phyloP scores from a whole-genome alignment of 2,888 invertebrate species.

The Lamproptera curius region DNA sequence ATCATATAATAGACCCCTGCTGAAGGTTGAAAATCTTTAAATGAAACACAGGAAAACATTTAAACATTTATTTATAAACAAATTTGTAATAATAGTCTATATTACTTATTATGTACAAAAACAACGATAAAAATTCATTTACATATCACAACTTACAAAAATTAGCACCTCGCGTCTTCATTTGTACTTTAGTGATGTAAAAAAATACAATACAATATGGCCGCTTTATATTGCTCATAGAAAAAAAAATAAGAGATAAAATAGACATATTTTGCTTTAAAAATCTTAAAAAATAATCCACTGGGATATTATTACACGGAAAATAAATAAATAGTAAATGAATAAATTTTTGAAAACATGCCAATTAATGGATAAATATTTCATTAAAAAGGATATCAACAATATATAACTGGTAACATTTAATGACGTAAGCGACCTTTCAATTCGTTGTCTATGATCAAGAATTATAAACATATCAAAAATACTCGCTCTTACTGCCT shows the following conservation, averaged over 20 bases:
- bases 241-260: neutral
- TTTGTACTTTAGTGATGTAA: conserved; percentile 20
- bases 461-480: too few species aligned
- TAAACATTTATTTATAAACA: conserved; percentile 19
- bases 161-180: conserved; percentile 10
- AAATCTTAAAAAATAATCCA: neutral
- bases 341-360: too few species aligned
- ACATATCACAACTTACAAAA: conserved; percentile 13
- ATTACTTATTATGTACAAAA: conserved; percentile 8
- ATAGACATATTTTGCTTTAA: neutral
- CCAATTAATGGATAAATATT: too few species aligned
- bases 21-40: too few species aligned
- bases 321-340: conserved; percentile 1
- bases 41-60: conserved; percentile 5
- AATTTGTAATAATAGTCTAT: neutral
- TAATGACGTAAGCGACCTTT: too few species aligned
- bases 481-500: conserved; percentile 24
- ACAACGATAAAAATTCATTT: conserved; percentile 20
- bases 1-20: too few species aligned
- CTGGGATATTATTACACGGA: neutral
- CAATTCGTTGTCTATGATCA: too few species aligned
- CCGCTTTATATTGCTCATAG: neutral
- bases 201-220: conserved; percentile 6
- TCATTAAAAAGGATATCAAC: too few species aligned
- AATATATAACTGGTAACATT: too few species aligned